Conservation (phyloP, 2,888 invertebrate species). For the Elgonia sp. region DNA sequence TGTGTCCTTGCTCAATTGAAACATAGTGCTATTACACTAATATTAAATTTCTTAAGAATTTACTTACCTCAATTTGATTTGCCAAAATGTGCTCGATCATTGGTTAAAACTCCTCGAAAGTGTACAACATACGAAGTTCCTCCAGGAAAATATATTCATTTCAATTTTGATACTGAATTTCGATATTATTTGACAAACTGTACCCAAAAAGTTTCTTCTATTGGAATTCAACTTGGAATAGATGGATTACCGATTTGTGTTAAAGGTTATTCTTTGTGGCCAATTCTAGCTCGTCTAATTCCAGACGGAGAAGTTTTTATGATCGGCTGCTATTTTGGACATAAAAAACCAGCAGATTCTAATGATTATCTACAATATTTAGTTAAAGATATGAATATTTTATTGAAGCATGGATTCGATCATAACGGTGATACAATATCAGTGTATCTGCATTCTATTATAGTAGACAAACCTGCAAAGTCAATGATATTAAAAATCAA, state of each 20-base stretch:
- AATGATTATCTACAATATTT: constrained; percentile 25
- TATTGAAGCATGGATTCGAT: constrained; percentile 20
- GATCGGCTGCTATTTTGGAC: constrained; percentile 41
- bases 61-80: constrained; percentile 21
- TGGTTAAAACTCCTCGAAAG: constrained; percentile 37
- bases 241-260: constrained; percentile 24
- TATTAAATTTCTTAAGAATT: not conserved
- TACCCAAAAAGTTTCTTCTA: not conserved
- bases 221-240: constrained; percentile 28
- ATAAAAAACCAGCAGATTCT: constrained; percentile 20
- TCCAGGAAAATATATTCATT: constrained; percentile 45
- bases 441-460: constrained; percentile 24
- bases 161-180: constrained; percentile 12
- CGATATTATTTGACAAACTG: constrained; percentile 3
- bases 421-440: not conserved
- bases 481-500: constrained; percentile 26
- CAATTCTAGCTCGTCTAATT: constrained; percentile 15
- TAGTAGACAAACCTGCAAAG: constrained; percentile 45
- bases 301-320: constrained; percentile 9
- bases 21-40: not conserved
- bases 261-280: constrained; percentile 13
- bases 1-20: not conserved
- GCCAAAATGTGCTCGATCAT: constrained; percentile 12
- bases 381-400: not conserved
- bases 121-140: not conserved